Base-by-base conservation (phyloP, 2,797 vertebrate species). In the Thaleichthys pacificus region DNA sequence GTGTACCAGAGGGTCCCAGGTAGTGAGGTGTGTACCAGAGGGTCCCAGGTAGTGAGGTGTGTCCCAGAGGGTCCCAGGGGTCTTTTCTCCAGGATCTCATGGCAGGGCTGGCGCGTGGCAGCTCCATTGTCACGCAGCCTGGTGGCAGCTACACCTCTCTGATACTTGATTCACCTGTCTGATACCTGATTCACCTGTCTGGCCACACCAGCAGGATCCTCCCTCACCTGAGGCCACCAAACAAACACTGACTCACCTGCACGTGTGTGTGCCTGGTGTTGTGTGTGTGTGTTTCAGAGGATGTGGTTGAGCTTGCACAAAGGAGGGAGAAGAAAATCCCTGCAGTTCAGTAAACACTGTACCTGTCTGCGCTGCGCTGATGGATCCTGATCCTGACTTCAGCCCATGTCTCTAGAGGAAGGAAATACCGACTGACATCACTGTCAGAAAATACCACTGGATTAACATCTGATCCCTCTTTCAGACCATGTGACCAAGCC, bases 131-230 rank as follows among this genome's bases (percentile, higher is more conserved):
- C 76, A 49, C 60, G 73, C 66, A 72, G 82, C 71, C 87, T 85
- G 86, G 78, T 84, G 21, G 63, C 83, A 91, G 90, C 91, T 84
- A 80, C 9, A 21, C 85, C 78, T 77, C 66, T 35, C 72, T 7
- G 57, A 85, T 87, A 24, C 1, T 1, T 24, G 24, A 24, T 24
- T 24, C 24, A 24, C 24, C 24, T 24, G 24, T 24, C 24, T 24
- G 24, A 24, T 24, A 88, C 89, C 87, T 75, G 88, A 90, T 85
- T 89, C 87, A 92, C 91, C 87, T 92, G 90, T 91, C 91, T 85
- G 80, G 77, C 85, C 82, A 87, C 88, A 88, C 51, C 77, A 80
- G 81, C 61, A 67, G 62, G 68, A 82, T 21, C 84, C 70, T 69
- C 76, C 74, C 77, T 78, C 77, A 63, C 79, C 81, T 75, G 68